These are phyloP conservation scores for Amblyraja radiata DNA, from an alignment of 2,797 vertebrate genomes.

Conservation along the genomic window DNA sequence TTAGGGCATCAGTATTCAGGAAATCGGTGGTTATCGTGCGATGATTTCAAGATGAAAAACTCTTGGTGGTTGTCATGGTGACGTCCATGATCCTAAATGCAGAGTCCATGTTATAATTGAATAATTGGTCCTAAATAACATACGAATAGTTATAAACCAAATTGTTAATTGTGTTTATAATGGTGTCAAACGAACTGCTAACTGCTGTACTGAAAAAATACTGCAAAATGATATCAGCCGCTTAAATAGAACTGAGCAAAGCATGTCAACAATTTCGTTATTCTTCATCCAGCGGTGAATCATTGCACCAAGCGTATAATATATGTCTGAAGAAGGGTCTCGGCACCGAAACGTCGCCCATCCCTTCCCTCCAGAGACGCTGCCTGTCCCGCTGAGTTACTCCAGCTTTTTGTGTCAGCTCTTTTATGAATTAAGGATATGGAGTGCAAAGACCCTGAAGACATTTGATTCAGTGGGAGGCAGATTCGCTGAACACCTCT, in stretches of 20 bases:
- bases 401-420: neutral
- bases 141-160: neutral
- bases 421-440: neutral
- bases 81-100: neutral
- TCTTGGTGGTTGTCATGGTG: constrained; percentile 6
- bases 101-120: neutral
- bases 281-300: neutral
- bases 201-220: neutral
- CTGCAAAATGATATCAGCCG: neutral
- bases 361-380: too few relatives aligned
- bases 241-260: neutral
- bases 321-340: too few relatives aligned
- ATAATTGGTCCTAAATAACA: constrained; percentile 13
- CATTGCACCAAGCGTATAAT: neutral
- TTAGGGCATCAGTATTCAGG: neutral
- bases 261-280: neutral
- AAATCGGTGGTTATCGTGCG: neutral
- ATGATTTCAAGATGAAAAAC: neutral
- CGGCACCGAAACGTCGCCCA: too few relatives aligned
- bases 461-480: neutral
- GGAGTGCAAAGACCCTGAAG: neutral
- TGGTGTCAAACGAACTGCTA: constrained; percentile 7
- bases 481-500: too few relatives aligned
- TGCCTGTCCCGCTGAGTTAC: too few relatives aligned
- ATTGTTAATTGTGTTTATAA: neutral